Evolutionary conservation across 2,113 vertebrate genomes (phyloP).

Genomic region (Pterocles burchelli): DNA sequence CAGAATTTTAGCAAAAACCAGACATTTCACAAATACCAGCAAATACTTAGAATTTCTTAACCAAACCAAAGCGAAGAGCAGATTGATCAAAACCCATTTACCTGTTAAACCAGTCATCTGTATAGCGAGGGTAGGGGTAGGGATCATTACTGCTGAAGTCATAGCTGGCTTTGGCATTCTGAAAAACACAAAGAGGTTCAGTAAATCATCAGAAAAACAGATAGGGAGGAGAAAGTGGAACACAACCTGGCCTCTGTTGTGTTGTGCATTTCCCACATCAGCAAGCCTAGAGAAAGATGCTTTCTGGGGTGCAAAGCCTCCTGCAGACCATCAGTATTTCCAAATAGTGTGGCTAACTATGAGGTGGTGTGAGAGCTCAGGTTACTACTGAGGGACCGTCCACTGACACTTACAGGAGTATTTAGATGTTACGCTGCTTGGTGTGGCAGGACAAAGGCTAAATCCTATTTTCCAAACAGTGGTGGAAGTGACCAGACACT

Average conservation of each 20-base stretch:
- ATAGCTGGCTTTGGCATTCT: constrained; percentile 98
- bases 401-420: neutral
- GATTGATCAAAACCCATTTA: constrained; percentile 53
- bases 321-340: neutral
- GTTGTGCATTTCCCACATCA: neutral
- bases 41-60: neutral
- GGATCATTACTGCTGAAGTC: constrained; percentile 99
- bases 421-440: neutral
- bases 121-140: constrained; percentile 95
- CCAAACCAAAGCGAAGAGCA: neutral
- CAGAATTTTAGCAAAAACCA: neutral
- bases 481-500: neutral
- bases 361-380: neutral
- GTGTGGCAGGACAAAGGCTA: neutral
- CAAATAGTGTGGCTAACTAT: neutral
- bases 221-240: neutral
- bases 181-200: constrained; percentile 74
- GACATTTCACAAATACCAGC: neutral
- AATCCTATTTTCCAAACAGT: neutral
- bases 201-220: neutral
- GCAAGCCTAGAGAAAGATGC: neutral
- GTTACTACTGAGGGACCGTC: neutral
- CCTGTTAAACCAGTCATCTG: constrained; percentile 99
- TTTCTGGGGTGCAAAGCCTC: neutral
- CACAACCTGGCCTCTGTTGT: neutral